A percentile compares a stretch with the other conserved stretches of the same genome.
phyloP scores from a whole-genome alignment of 2,113 vertebrate species.

The Hemibagrus wyckioides region DNA sequence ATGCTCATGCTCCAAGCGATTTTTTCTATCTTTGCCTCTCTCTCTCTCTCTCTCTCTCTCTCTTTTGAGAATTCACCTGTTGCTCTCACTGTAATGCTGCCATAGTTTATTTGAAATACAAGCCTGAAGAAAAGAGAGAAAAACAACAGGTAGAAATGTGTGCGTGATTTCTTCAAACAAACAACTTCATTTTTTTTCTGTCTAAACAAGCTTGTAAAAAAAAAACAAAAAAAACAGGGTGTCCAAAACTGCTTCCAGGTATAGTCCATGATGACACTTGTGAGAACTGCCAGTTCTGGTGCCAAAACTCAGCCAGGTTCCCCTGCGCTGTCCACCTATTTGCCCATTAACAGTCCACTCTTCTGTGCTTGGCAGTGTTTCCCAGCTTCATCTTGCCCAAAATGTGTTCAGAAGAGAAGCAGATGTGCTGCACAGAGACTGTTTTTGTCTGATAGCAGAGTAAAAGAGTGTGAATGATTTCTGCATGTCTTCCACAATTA shows the following conservation, averaged over 20 bases:
- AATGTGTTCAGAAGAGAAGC: conserved; percentile 46
- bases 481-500: neutral
- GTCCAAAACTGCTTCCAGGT: neutral
- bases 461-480: neutral
- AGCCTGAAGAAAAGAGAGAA: neutral
- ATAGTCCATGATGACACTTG: neutral
- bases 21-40: conserved; percentile 5
- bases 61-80: conserved; percentile 38
- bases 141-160: neutral
- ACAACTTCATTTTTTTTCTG: neutral
- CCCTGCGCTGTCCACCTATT: conserved; percentile 45
- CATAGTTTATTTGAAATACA: neutral
- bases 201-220: conserved; percentile 11
- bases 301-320: conserved; percentile 37
- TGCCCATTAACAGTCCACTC: conserved; percentile 40
- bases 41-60: neutral
- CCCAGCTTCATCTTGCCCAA: conserved; percentile 25
- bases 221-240: neutral
- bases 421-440: conserved; percentile 42
- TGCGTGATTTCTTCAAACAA: conserved; percentile 9
- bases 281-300: conserved; percentile 19
- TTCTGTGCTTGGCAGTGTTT: conserved; percentile 31
- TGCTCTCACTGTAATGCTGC: neutral
- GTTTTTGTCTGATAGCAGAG: neutral
- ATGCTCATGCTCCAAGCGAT: neutral